A percentile compares a stretch with the other conserved stretches of the same genome.
phyloP scores from a whole-genome alignment of 2,113 vertebrate genomes.

The Hippopotamus amphibius region DNA sequence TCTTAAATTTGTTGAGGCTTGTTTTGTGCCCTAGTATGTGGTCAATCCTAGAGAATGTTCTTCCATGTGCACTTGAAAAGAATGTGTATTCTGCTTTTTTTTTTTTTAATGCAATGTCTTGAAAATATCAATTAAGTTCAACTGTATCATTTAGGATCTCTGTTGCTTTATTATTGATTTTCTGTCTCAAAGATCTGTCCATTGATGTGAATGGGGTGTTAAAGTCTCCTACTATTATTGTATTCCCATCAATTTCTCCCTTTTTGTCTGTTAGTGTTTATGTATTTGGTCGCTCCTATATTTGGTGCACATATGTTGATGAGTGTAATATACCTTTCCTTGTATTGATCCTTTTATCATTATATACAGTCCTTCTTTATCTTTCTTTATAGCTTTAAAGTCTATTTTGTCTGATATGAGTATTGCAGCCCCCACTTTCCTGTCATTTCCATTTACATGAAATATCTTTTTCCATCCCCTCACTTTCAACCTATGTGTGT shows the following conservation, averaged over 20 bases:
- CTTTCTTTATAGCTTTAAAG: background rate
- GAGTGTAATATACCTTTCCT: background rate
- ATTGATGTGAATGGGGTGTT: background rate
- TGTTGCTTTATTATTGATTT: background rate
- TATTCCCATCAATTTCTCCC: background rate
- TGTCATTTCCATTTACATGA: background rate
- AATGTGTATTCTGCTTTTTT: background rate
- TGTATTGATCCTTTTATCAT: background rate
- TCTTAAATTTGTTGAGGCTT: too few species aligned
- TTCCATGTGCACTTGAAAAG: background rate
- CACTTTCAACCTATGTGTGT: background rate
- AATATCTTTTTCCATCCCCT: background rate
- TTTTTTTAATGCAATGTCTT: background rate
- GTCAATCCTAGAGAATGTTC: background rate
- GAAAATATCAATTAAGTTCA: background rate
- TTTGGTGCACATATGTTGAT: background rate
- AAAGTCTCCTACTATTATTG: background rate
- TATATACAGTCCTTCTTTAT: background rate
- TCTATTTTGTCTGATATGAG: background rate
- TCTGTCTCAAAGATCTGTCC: background rate
- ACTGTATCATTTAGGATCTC: background rate
- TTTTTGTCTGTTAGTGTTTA: background rate
- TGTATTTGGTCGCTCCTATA: background rate
- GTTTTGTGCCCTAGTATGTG: too few species aligned
- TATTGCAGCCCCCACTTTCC: background rate